A percentile compares a stretch with the other conserved stretches of the same genome.
phyloP scores from a whole-genome alignment of 2,113 vertebrate species.

The Chloebia gouldiae region DNA sequence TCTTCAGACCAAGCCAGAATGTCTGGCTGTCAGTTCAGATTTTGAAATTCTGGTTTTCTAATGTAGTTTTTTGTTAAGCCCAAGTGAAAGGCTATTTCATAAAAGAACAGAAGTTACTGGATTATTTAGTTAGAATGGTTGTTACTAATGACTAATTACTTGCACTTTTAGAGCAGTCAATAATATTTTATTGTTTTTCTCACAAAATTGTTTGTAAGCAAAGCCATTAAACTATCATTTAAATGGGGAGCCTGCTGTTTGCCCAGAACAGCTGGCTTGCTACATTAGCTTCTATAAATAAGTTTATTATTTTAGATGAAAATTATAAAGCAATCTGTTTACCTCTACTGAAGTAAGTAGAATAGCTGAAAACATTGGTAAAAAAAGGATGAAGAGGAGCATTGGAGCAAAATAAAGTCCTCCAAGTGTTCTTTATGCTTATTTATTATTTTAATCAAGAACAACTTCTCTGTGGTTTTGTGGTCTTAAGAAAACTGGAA shows the following conservation, averaged over 20 bases:
- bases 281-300: constrained; percentile 36
- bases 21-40: not conserved
- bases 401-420: not conserved
- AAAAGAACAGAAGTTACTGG: not conserved
- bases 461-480: constrained; percentile 26
- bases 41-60: not conserved
- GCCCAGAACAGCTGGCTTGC: not conserved
- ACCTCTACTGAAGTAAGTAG: not conserved
- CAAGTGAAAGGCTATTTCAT: not conserved
- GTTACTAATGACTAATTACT: not conserved
- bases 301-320: constrained; percentile 28
- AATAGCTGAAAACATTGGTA: not conserved
- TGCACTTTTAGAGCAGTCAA: not conserved
- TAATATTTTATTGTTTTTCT: not conserved
- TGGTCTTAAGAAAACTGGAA: constrained; percentile 13
- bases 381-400: not conserved
- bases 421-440: not conserved
- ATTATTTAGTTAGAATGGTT: not conserved
- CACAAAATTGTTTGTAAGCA: not conserved
- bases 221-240: not conserved
- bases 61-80: not conserved
- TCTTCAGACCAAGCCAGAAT: not conserved
- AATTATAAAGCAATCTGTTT: constrained; percentile 34
- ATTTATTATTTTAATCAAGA: constrained; percentile 12
- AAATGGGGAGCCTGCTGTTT: not conserved